A percentile compares a stretch with the other conserved stretches of the same genome.
Evolutionary conservation across 2,113 vertebrate species (phyloP).

Genomic region (Ibidorhyncha struthersii): DNA sequence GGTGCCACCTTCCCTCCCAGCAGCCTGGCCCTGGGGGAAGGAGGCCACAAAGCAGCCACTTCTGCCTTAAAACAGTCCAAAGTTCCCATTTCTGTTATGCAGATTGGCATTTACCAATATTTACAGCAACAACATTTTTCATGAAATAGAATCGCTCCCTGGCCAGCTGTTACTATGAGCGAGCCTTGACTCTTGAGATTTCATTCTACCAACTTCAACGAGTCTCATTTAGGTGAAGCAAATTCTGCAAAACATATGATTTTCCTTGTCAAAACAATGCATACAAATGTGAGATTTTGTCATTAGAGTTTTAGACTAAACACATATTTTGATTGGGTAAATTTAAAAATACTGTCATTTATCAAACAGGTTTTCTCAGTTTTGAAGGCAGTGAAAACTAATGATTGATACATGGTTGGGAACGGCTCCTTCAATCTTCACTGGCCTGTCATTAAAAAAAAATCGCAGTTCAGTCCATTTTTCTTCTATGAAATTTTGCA

Average conservation of each 20-base stretch:
- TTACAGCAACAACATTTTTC: not conserved
- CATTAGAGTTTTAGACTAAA: not conserved
- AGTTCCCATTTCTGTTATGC: not conserved
- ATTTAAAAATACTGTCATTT: not conserved
- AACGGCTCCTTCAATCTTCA: not conserved
- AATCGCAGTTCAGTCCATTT: not conserved
- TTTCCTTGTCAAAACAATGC: not conserved
- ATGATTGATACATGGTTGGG: not conserved
- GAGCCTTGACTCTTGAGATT: not conserved
- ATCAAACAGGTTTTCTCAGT: not conserved
- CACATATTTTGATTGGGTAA: not conserved
- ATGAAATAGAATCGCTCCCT: not conserved
- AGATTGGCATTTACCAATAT: not conserved
- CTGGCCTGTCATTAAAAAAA: not conserved
- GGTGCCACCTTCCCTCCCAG: not conserved
- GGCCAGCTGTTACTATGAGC: fast-evolving
- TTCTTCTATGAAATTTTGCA: conserved; percentile 1
- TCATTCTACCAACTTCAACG: not conserved
- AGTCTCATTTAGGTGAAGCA: not conserved
- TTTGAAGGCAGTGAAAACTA: not conserved
- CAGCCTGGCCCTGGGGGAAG: not conserved
- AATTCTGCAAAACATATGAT: not conserved
- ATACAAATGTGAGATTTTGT: not conserved
- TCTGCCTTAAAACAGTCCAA: not conserved
- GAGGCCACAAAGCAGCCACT: not conserved